Conservation (phyloP, 2,888 invertebrate genomes). For the Acrobasis consociella region DNA sequence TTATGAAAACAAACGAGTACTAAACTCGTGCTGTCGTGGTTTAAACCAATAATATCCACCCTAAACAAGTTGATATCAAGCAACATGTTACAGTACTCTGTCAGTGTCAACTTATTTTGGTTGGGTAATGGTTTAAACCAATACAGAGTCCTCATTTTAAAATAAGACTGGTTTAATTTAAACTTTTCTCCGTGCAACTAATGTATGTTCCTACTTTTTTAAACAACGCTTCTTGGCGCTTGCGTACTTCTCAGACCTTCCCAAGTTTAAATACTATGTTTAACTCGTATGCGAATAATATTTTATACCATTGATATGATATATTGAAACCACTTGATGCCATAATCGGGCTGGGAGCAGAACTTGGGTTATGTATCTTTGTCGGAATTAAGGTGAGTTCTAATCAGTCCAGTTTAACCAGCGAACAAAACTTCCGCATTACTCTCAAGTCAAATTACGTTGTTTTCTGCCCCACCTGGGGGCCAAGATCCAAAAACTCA, state of each 20-base stretch:
- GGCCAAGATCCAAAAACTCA: too few relatives aligned
- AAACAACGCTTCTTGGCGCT: slow-evolving; percentile 49
- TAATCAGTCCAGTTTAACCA: too few relatives aligned
- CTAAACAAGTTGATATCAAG: background rate
- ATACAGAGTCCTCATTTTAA: background rate
- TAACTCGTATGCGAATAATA: background rate
- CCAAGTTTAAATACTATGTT: slow-evolving; percentile 7
- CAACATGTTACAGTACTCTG: background rate
- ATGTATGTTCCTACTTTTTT: slow-evolving; percentile 32
- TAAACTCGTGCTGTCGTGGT: background rate
- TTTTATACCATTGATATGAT: background rate
- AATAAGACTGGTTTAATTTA: slow-evolving; percentile 7
- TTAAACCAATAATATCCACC: background rate
- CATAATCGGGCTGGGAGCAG: background rate
- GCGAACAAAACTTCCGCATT: too few relatives aligned
- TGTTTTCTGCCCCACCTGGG: too few relatives aligned
- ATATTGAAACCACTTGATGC: background rate
- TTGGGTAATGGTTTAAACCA: background rate
- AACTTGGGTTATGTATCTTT: too few relatives aligned
- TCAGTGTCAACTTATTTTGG: background rate
- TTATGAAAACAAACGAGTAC: background rate
- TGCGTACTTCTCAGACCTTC: slow-evolving; percentile 42
- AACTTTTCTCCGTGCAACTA: slow-evolving; percentile 31
- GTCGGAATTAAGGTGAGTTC: too few relatives aligned
- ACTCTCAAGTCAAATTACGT: too few relatives aligned